These are phyloP conservation scores for Alloscopus bannaensis DNA, from an alignment of 2,888 invertebrate species.

Conservation along the genomic window DNA sequence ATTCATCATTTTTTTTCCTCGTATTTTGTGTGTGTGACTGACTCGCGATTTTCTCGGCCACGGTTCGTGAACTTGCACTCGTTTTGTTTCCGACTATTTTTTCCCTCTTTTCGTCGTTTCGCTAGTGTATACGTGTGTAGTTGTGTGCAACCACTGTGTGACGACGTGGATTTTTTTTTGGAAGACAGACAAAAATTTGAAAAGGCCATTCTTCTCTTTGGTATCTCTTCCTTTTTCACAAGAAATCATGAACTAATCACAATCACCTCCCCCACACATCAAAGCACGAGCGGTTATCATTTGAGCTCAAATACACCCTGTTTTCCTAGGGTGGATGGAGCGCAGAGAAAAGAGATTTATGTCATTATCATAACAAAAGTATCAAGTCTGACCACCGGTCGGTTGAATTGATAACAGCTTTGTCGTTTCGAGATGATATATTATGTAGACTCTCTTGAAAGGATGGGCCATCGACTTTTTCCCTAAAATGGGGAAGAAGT, in stretches of 20 bases:
- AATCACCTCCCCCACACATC: not conserved
- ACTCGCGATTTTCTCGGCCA: constrained; percentile 33
- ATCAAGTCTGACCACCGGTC: too few relatives aligned
- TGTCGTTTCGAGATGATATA: not conserved
- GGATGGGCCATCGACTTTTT: too few relatives aligned
- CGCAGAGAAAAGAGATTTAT: constrained; percentile 6
- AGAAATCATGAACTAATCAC: too few relatives aligned
- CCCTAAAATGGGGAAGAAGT: not conserved
- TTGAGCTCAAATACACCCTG: not conserved
- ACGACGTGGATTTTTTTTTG: constrained; percentile 2
- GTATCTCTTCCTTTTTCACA: not conserved
- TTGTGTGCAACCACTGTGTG: too few relatives aligned
- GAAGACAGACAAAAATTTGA: not conserved
- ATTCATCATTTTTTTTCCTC: constrained; percentile 59
- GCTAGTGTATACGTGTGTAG: too few relatives aligned
- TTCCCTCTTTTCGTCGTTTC: too few relatives aligned
- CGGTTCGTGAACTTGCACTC: constrained; percentile 44
- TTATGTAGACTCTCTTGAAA: not conserved
- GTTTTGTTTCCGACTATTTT: too few relatives aligned
- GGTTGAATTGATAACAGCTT: too few relatives aligned
- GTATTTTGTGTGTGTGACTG: constrained; percentile 9
- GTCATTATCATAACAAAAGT: constrained; percentile 42
- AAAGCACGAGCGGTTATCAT: not conserved
- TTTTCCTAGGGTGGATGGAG: not conserved
- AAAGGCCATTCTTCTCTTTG: constrained; percentile 9